phyloP scores from a whole-genome alignment of 2,888 invertebrate genomes.

The Cephus sareptanus region DNA sequence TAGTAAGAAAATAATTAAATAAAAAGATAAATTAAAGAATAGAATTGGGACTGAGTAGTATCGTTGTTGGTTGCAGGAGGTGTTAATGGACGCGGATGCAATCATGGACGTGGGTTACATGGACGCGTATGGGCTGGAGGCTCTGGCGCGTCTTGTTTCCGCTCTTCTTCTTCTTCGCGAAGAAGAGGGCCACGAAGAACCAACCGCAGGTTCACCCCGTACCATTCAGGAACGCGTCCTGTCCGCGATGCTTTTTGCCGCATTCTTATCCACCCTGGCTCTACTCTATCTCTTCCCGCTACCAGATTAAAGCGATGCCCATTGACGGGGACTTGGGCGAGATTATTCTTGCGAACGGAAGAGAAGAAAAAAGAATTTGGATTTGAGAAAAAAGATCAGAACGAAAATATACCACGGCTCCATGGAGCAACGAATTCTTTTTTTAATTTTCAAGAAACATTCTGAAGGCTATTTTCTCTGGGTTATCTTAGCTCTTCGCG shows the following conservation, averaged over 20 bases:
- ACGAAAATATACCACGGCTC: not conserved
- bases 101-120: slow-evolving; percentile 65
- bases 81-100: slow-evolving; percentile 65
- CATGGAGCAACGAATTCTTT: not conserved
- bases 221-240: slow-evolving; percentile 61
- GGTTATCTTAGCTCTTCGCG: not conserved
- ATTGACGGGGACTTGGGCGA: slow-evolving; percentile 1
- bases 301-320: slow-evolving; percentile 59
- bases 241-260: slow-evolving; percentile 60
- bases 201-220: slow-evolving; percentile 56
- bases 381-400: not conserved
- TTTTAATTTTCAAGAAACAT: not conserved
- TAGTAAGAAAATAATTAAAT: not conserved
- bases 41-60: slow-evolving; percentile 64
- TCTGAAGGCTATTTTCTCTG: not conserved
- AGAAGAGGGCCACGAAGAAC: slow-evolving; percentile 47
- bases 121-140: slow-evolving; percentile 62
- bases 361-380: not conserved
- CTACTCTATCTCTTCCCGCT: slow-evolving; percentile 68
- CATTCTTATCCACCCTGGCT: slow-evolving; percentile 67
- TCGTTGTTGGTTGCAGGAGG: slow-evolving; percentile 66
- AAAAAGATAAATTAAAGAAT: not conserved
- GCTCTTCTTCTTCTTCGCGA: slow-evolving; percentile 51
- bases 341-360: not conserved
- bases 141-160: slow-evolving; percentile 58